These are phyloP conservation scores for Drosophila ezoana DNA, from an alignment of 2,888 invertebrate species.

Conservation along the genomic window DNA sequence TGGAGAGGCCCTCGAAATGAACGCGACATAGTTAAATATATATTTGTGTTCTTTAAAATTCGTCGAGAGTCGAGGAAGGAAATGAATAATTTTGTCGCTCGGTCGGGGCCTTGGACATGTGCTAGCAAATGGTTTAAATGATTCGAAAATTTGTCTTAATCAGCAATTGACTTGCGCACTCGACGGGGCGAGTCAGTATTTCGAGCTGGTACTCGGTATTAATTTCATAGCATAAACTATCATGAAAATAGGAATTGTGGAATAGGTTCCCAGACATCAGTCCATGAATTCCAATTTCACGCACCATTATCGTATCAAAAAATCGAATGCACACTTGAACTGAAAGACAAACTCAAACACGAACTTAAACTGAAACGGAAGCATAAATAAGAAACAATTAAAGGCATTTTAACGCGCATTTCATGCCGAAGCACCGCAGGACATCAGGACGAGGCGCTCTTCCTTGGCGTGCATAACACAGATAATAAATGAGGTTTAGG, in stretches of 20 bases:
- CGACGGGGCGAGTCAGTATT: constrained; percentile 11
- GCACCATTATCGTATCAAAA: constrained; percentile 49
- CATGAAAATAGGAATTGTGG: not conserved
- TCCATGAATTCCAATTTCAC: constrained; percentile 47
- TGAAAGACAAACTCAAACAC: constrained; percentile 13
- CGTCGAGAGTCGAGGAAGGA: constrained; percentile 47
- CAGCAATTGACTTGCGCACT: constrained; percentile 48
- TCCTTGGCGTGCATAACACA: constrained; percentile 43
- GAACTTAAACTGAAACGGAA: constrained; percentile 47
- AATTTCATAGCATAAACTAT: constrained; percentile 2
- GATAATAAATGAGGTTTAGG: constrained; percentile 75
- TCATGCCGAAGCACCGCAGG: constrained; percentile 55
- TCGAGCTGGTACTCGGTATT: constrained; percentile 24
- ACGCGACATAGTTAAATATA: constrained; percentile 46
- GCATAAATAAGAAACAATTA: constrained; percentile 78
- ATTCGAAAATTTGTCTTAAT: constrained; percentile 69
- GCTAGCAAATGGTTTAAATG: constrained; percentile 28
- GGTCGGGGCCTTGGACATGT: constrained; percentile 14
- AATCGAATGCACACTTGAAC: constrained; percentile 37
- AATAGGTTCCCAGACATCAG: constrained; percentile 10
- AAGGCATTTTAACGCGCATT: constrained; percentile 75
- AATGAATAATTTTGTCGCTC: constrained; percentile 67
- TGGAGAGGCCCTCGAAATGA: constrained; percentile 53
- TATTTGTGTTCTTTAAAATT: constrained; percentile 49
- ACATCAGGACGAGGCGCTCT: constrained; percentile 31